Evolutionary conservation across 2,888 invertebrate species (phyloP), one percentile per base, ranked within the genome.

Genomic region (Timema podura): DNA sequence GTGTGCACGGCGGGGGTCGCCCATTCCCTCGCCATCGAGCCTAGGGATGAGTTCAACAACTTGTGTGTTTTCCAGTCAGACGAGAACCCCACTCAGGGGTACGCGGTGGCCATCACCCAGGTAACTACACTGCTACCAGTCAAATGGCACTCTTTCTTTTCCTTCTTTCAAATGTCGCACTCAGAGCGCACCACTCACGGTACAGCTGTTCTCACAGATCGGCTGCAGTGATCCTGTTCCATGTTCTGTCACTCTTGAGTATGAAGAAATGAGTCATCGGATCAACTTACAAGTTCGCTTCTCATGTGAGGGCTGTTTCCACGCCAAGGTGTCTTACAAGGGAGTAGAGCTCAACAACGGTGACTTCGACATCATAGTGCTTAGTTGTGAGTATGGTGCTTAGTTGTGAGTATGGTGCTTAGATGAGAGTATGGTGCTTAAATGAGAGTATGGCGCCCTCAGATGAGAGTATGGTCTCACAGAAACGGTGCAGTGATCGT

Each of bases 21-120:
- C 64, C 91, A 93, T 77, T 82, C 88, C 68, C 85, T 96, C 80
- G 89, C 90, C 79, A 88, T 96, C 78, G 95, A 95, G 79, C 95
- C 96, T n/a, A 85, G 95, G 72, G 96, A 96, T 83, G 91, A 91
- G 80, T 95, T 91, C 82, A 93, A 93, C 79, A 96, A 96, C 81
- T 84, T 89, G n/a, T 93, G 93, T 77, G 80, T 83, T 74, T 89
- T 88, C 77, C 83, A 84, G 57, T 70, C 74, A 48, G 83, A 82
- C 51, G 87, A 86, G 72, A 84, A 87, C 78, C 89, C 89, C 0
- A 85, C 87, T 0, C 83, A 86, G 77, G 88, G 83, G 13, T 84
- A 84, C 74, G 75, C 79, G 15, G 68, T 73, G 64, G 66, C 68
- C 61, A 70, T 73, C 45, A 73, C 73, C n/a, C 70, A 71, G 71